Base-by-base conservation (phyloP, 2,888 invertebrate genomes). In the Drosophila paranaensis region DNA sequence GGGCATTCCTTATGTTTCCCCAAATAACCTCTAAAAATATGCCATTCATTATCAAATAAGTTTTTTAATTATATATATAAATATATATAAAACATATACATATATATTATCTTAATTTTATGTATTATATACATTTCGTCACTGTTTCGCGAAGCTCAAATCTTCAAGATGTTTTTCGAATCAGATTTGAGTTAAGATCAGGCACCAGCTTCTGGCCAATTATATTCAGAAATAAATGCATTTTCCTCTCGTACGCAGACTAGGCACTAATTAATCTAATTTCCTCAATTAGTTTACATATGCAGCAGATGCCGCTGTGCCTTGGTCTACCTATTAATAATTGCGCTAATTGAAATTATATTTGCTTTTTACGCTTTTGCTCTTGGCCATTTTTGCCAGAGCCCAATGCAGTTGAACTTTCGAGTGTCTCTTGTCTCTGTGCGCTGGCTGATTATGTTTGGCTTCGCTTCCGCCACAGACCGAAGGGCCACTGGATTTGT, bases 261-360 rank as follows among this genome's bases (percentile, higher is more conserved):
- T 30, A 2, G 14, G 2, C 39, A 42, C n/a, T 48, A 60, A 57
- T 57, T 43, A 39, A 54, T 61, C 20, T 4, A 43, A 30, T 40
- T 69, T 20, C 14, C 20, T 48, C 50, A 51, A 55, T 70, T 37
- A 51, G 60, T 79, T 74, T 66, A 71, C 77, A 70, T 74, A 77
- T 77, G 70, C 69, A 66, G 46, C 86, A 75, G 80, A 79, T 72
- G 82, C 61, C 56, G 35, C 63, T 50, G 30, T 53, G 27, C 51
- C 62, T 65, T 67, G 56, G 6, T 37, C 50, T 65, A 25, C 25
- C 16, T 35, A 60, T 70, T 62, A 76, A 87, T 82, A 79, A 79
- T 77, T 87, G 71, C 70, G 73, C 73, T 82, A 82, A 82, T 81
- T 85, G 68, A 74, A 70, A 60, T 71, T 45, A 68, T 53, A 64